Conservation (phyloP, 2,113 vertebrate genomes). For the Trinectes maculatus region DNA sequence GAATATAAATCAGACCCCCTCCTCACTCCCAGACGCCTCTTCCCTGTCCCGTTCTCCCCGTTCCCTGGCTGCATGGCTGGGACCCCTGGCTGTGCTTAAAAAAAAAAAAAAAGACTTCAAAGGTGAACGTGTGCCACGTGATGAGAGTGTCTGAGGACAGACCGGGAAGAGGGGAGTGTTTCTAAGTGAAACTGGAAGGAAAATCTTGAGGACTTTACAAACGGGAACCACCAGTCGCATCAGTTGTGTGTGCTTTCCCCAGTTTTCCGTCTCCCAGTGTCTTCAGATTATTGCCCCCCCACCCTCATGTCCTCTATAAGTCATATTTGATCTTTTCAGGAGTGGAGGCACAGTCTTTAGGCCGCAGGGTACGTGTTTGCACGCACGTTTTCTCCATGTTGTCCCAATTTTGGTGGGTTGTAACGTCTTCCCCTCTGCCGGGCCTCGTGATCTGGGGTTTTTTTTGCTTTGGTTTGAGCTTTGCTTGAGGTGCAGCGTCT, state of each 20-base stretch:
- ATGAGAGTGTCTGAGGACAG: slow-evolving; percentile 41
- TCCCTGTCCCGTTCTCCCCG: slow-evolving; percentile 55
- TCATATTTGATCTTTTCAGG: too few relatives aligned
- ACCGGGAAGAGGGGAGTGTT: not conserved
- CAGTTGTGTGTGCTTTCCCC: too few relatives aligned
- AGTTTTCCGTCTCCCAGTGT: too few relatives aligned
- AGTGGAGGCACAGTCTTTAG: too few relatives aligned
- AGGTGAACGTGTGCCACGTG: slow-evolving; percentile 57
- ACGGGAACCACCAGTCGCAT: too few relatives aligned
- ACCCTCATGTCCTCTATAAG: too few relatives aligned
- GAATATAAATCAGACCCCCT: slow-evolving; percentile 61
- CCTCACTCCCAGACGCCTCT: slow-evolving; percentile 12
- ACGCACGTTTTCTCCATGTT: slow-evolving; percentile 41
- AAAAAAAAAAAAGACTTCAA: slow-evolving; percentile 71
- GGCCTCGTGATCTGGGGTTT: slow-evolving; percentile 21
- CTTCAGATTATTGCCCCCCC: too few relatives aligned
- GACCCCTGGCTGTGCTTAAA: slow-evolving; percentile 61
- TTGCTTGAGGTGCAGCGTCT: slow-evolving; percentile 59
- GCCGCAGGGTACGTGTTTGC: slow-evolving; percentile 43
- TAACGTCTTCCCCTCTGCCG: not conserved
- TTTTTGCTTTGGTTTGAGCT: slow-evolving; percentile 24
- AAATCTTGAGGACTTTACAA: too few relatives aligned
- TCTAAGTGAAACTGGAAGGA: slow-evolving; percentile 34
- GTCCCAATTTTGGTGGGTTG: slow-evolving; percentile 16
- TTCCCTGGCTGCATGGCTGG: slow-evolving; percentile 51